Percentiles rank a stretch among this genome's conserved stretches.
These are phyloP conservation scores for Nothoprocta perdicaria DNA, from an alignment of 2,113 vertebrate genomes.

Conservation along the genomic window DNA sequence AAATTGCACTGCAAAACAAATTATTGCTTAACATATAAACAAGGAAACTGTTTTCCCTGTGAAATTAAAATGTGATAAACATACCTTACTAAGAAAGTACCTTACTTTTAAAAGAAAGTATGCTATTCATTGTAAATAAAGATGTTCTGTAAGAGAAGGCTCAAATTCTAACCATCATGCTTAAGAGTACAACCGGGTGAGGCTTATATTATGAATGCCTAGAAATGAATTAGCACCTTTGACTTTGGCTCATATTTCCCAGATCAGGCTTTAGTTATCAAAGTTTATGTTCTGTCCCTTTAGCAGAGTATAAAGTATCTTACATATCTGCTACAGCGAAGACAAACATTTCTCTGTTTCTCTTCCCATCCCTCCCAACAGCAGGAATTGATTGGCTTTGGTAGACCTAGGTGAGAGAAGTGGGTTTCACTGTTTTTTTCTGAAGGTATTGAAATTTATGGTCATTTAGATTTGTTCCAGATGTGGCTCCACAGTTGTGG, in stretches of 20 bases:
- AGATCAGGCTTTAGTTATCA: background rate
- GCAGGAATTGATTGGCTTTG: slow-evolving; percentile 2
- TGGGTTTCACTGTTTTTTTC: slow-evolving; percentile 15
- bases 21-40: background rate
- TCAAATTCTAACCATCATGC: background rate
- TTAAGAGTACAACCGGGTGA: background rate
- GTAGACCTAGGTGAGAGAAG: slow-evolving; percentile 1
- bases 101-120: background rate
- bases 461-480: slow-evolving; percentile 44
- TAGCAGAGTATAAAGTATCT: background rate
- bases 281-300: background rate
- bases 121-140: background rate
- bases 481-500: slow-evolving; percentile 27
- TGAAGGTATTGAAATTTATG: slow-evolving; percentile 48
- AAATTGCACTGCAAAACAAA: background rate
- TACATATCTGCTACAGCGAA: background rate
- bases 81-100: background rate
- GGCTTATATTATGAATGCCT: background rate
- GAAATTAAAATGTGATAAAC: background rate
- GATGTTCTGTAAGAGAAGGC: background rate
- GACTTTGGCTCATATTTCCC: background rate
- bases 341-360: slow-evolving; percentile 13
- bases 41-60: background rate
- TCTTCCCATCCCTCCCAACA: background rate
- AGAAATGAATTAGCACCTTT: background rate